Evolutionary conservation across 2,888 invertebrate species (phyloP), one percentile per base, ranked within the genome.

Genomic region (Seira musarum): DNA sequence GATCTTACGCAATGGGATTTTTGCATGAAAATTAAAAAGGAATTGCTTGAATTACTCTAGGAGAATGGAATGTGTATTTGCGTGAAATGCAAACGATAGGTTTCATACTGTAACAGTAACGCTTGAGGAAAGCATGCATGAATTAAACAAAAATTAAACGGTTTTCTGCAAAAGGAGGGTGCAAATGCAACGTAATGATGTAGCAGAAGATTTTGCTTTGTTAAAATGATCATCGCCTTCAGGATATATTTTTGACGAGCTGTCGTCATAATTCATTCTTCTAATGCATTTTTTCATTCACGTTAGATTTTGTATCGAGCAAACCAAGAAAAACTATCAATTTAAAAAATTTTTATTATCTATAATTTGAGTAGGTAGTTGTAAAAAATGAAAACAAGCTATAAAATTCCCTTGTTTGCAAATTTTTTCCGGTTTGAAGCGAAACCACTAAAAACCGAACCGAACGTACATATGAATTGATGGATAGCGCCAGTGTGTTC

Each of bases 21-120:
- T 78, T 78, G 78, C 78, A 78, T 78, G 49, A 78, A n/a, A 77
- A 78, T 78, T 78, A 78, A 70, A 65, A 77, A 49, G 53, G 53
- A 57, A 75, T 73, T 73, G 46, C 71, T 71, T 71, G 46, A 22
- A 71, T 57, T 74, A 64, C 73, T 30, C n/a, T 30, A 8, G 30
- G 30, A 30, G 30, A 30, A 30, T 30, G 30, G 30, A 30, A 30
- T 30, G 30, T 30, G 30, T 30, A 30, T 2, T 30, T 8, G 30
- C 30, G 2, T 30, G 35, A 25, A 57, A 57, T 69, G 68, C 68
- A 68, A 68, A 53, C 17, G 22, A 49, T 24, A 68, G 46, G 13
- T 53, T 49, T 60, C 57, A 60, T 67, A 67, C 61, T 75, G 74
- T 75, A 75, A 68, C 74, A 67, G 30, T 8, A 30, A 8, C 30